phyloP scores from a whole-genome alignment of 2,113 vertebrate species.

The Cynopterus brachyotis region DNA sequence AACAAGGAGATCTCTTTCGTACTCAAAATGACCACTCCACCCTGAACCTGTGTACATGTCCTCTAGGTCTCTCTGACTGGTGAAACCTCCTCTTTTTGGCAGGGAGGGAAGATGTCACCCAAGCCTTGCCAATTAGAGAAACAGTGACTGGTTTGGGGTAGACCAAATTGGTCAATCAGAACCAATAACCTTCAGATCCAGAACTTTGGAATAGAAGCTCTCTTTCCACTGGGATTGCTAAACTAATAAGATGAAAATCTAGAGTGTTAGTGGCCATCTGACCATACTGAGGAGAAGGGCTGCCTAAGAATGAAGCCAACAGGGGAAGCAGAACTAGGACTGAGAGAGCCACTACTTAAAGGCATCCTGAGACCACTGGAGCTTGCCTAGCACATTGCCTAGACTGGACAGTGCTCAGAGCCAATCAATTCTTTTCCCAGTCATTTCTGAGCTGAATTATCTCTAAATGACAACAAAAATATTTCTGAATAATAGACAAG shows the following conservation, averaged over 20 bases:
- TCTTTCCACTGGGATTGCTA: background rate
- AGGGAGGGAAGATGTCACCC: background rate
- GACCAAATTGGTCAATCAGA: background rate
- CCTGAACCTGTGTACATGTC: background rate
- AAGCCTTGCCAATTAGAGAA: background rate
- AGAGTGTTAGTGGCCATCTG: background rate
- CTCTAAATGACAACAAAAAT: background rate
- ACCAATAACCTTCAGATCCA: background rate
- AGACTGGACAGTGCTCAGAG: background rate
- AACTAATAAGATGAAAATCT: background rate
- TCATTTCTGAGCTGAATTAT: slow-evolving; percentile 26
- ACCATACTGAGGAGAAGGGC: background rate
- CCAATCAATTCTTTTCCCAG: background rate
- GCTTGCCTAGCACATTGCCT: background rate
- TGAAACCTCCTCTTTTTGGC: background rate
- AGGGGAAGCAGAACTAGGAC: background rate
- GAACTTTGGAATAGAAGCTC: background rate
- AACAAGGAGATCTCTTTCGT: background rate
- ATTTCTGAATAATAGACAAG: background rate
- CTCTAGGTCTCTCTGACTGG: background rate
- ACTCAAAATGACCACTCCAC: background rate
- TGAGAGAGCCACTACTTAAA: background rate
- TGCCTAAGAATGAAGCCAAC: background rate
- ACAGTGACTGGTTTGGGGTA: background rate
- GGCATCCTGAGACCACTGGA: background rate